Conservation (phyloP, 1,140 invertebrate genomes). For the Ptiloglossa arizonensis region DNA sequence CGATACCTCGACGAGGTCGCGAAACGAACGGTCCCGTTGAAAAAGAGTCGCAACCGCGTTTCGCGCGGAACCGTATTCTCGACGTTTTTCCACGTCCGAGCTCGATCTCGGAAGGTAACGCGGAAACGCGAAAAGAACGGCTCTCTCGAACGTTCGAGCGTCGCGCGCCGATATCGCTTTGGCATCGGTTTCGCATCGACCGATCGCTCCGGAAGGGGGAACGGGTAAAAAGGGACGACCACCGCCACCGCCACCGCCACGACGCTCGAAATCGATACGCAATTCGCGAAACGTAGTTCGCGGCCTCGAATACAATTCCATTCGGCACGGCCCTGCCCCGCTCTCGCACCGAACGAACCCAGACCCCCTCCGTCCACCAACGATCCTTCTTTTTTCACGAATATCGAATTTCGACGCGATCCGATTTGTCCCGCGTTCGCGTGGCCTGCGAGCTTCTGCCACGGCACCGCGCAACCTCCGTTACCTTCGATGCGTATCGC, state of each 20-base stretch:
- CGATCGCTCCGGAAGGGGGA: not conserved
- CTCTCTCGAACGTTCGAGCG: not conserved
- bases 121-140: too few relatives aligned
- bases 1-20: too few relatives aligned
- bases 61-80: too few relatives aligned
- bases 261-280: conserved; percentile 54
- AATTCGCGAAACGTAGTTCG: conserved; percentile 57
- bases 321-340: conserved; percentile 6
- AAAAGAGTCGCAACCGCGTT: too few relatives aligned
- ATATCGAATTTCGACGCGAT: conserved; percentile 57
- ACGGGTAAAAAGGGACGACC: not conserved
- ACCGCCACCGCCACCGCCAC: too few relatives aligned
- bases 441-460: not conserved
- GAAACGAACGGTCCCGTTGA: not conserved
- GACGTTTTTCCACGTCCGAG: not conserved
- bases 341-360: conserved; percentile 27
- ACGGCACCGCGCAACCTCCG: not conserved
- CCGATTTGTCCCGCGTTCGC: conserved; percentile 47
- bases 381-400: conserved; percentile 46
- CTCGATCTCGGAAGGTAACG: not conserved
- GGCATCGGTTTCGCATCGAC: conserved; percentile 13
- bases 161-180: not conserved
- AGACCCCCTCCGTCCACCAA: conserved; percentile 9
- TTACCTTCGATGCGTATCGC: conserved; percentile 37
- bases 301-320: conserved; percentile 52